A percentile compares a stretch with the other conserved stretches of the same genome.
phyloP scores from a whole-genome alignment of 2,888 invertebrate genomes.

The Girardia tigrina region DNA sequence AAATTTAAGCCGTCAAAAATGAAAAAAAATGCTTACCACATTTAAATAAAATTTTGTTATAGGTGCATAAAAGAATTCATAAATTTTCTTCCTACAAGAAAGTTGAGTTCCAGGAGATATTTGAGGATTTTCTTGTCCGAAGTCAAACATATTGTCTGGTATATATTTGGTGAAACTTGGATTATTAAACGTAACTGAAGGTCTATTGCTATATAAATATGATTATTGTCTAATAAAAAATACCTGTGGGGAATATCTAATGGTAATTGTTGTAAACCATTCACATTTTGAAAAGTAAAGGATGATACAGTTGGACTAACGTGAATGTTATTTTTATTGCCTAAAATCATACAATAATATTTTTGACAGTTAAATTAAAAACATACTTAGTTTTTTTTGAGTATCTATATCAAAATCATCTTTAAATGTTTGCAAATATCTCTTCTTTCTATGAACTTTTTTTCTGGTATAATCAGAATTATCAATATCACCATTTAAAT shows the following conservation, averaged over 20 bases:
- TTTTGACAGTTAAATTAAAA: not conserved
- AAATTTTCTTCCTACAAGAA: slow-evolving; percentile 64
- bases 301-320: slow-evolving; percentile 17
- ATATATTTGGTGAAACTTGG: not conserved
- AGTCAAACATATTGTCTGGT: not conserved
- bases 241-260: not conserved
- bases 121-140: not conserved
- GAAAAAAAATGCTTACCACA: slow-evolving; percentile 58
- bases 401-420: slow-evolving; percentile 7
- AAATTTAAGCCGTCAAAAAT: no score
- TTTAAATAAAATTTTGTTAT: slow-evolving; percentile 98
- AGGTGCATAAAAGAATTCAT: slow-evolving; percentile 96
- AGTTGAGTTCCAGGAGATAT: slow-evolving; percentile 27
- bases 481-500: not conserved
- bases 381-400: not conserved
- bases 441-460: not conserved
- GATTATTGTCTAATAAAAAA: no score
- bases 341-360: not conserved
- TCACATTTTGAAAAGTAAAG: slow-evolving; percentile 1
- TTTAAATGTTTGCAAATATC: not conserved
- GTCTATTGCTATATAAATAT: not conserved
- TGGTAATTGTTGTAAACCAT: not conserved
- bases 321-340: not conserved
- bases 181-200: slow-evolving; percentile 9
- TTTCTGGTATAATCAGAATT: not conserved